Evolutionary conservation across 2,113 vertebrate genomes (phyloP).

Genomic region (Himantopus leucocephalus): DNA sequence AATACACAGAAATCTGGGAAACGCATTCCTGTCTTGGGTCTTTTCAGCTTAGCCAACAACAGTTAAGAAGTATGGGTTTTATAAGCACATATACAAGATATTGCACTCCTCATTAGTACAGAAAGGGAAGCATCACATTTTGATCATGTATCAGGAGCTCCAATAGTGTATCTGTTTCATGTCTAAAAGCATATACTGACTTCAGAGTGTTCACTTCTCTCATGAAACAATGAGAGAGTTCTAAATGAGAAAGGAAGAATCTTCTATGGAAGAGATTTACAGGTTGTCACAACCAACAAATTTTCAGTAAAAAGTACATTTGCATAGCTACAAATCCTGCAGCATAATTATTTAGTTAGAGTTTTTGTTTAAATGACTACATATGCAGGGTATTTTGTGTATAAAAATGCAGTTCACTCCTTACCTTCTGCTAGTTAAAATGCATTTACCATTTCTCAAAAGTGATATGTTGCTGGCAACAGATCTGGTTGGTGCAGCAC

Average conservation of each 20-base stretch:
- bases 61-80: not conserved
- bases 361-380: conserved; percentile 4
- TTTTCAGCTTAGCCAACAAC: not conserved
- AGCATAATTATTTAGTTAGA: not conserved
- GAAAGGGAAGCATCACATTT: not conserved
- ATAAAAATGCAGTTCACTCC: conserved; percentile 36
- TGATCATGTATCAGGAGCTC: not conserved
- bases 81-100: not conserved
- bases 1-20: not conserved
- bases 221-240: not conserved
- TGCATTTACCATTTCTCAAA: conserved; percentile 54
- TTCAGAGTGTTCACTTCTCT: not conserved
- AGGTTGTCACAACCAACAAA: not conserved
- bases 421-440: conserved; percentile 63
- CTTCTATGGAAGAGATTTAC: not conserved
- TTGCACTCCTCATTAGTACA: not conserved
- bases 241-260: conserved; percentile 4
- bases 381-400: not conserved
- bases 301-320: conserved; percentile 24
- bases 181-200: not conserved
- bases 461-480: conserved; percentile 28
- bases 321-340: conserved; percentile 56
- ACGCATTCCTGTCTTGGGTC: not conserved
- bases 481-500: not conserved
- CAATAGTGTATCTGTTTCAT: not conserved